phyloP scores from a whole-genome alignment of 2,888 invertebrate genomes.

The Tiliacea citrago region DNA sequence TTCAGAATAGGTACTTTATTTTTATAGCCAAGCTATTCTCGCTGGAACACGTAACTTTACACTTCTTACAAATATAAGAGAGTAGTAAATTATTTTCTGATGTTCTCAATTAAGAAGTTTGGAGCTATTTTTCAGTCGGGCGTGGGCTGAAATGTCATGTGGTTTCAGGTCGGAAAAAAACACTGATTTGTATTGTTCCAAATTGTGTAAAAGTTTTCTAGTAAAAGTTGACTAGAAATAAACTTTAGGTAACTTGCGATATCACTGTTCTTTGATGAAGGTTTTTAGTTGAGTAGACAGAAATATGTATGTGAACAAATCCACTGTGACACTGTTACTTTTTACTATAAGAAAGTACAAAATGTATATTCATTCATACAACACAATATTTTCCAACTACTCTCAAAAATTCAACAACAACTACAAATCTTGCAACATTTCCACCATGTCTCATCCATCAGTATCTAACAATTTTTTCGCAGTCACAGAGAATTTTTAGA shows the following conservation, averaged over 20 bases:
- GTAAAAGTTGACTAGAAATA: neutral
- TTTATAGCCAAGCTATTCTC: constrained; percentile 37
- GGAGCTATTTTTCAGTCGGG: constrained; percentile 45
- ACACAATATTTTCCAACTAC: neutral
- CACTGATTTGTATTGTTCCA: constrained; percentile 4
- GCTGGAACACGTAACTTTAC: constrained; percentile 40
- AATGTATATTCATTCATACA: neutral
- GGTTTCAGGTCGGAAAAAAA: constrained; percentile 13
- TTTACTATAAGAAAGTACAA: too few species aligned
- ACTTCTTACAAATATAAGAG: constrained; percentile 47
- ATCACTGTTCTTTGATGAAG: neutral
- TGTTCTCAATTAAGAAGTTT: constrained; percentile 34
- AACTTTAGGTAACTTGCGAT: too few species aligned
- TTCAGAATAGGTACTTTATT: constrained; percentile 37
- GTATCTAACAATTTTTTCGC: constrained; percentile 17
- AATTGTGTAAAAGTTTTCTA: constrained; percentile 18
- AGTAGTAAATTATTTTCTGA: constrained; percentile 42
- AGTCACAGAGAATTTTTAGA: constrained; percentile 4
- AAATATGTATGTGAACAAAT: neutral
- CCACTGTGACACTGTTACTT: neutral
- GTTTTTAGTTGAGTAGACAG: neutral
- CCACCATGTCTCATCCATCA: neutral
- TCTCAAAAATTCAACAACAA: neutral
- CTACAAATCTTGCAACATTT: constrained; percentile 5
- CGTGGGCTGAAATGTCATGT: neutral